Evolutionary conservation across 2,113 vertebrate species (phyloP), one percentile per base, ranked within the genome.

Genomic region (Ciconia boyciana): DNA sequence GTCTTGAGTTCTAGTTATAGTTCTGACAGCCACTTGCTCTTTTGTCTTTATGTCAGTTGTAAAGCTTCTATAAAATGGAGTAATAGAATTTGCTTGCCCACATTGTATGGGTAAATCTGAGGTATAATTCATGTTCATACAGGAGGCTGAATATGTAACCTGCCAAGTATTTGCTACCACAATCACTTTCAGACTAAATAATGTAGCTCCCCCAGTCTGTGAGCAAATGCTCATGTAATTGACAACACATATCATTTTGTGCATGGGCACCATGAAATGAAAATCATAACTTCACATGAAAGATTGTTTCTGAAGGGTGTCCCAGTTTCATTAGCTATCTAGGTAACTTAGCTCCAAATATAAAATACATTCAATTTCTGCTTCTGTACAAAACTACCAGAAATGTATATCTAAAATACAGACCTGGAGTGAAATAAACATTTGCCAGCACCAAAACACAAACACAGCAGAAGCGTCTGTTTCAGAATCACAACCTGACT

Each of bases 181-280:
- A 75, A 76, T 82, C 74, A 54, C 44, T 89, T 84, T 71, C 44
- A 70, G 48, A 71, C 55, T 93, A 39, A 92, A 93, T 93, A 83
- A 66, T 25, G n/a, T 32, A 64, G n/a, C 48, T 93, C 62, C 61
- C 46, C 41, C 6, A 2, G 18, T 41, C 71, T 83, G 22, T 64
- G 57, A 93, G 49, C 92, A 89, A 95, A 78, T 60, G 60, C 65
- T 93, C 1, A 0, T 49, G 51, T 88, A 93, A 95, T 75, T 89
- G 94, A 92, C 88, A 94, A 90, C 52, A 75, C 21, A 41, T 71
- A 93, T 74, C 44, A 83, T 90, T 92, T 41, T 81, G 51, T 80
- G 76, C 48, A 61, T 48, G 24, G 72, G 55, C 41, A 64, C 71
- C 43, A 39, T 46, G 76, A 89, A 94, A 92, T 82, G 39, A 84